Evolutionary conservation across 2,888 invertebrate genomes (phyloP), one percentile per base, ranked within the genome.

Genomic region (Parascotia fuliginaria): DNA sequence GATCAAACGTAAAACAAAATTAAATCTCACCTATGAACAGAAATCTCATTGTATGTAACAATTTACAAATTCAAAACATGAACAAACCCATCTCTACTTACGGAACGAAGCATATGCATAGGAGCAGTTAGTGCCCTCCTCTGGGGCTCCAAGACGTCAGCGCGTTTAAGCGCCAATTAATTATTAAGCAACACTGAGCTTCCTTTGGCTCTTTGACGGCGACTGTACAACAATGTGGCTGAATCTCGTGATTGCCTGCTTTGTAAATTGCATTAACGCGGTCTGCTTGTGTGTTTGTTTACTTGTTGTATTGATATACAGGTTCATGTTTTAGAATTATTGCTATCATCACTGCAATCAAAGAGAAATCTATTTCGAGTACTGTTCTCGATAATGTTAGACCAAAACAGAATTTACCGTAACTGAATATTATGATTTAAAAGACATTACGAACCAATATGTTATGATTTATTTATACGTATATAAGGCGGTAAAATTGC

Each of bases 161-260:
- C 88, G 79, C 88, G 82, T 83, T 91, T 90, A 92, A 90, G 85
- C 87, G 85, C 77, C 86, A 84, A 89, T 92, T 91, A 92, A 92
- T 91, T 90, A 92, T 92, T 92, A 89, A 91, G 82, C 81, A 77
- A 69, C 77, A 68, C 76, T 77, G 76, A 81, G 83, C 81, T 82
- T 88, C 85, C 89, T 88, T 89, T 87, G 85, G 82, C 87, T 83
- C 89, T 91, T 89, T 90, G 91, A 88, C 83, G 85, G 80, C 64
- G 79, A 76, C 76, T 84, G 79, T 82, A 85, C 87, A 89, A 91
- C 90, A 91, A 91, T 90, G 89, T 82, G 87, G 86, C 81, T 76
- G 75, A 75, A 81, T 81, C 76, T 83, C 81, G 82, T 87, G 89
- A 90, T 89, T 89, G 91, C 84, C 81, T 82, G 83, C 84, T 87